Evolutionary conservation across 1,140 invertebrate genomes (phyloP), one percentile per base, ranked within the genome.

Genomic region (Nilaparvata lugens): DNA sequence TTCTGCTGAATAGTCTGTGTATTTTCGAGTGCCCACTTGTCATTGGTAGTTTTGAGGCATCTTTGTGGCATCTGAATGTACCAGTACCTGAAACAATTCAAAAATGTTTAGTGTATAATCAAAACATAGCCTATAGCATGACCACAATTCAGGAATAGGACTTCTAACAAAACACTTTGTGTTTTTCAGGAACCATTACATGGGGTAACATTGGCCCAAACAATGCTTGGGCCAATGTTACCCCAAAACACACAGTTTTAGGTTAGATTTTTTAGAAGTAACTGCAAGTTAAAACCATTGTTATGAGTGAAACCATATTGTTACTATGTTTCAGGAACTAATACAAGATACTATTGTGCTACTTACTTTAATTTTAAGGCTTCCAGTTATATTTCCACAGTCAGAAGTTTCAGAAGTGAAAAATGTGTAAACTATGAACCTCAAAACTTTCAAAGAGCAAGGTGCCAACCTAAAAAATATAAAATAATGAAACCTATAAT

Each of bases 131-230:
- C n/a, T n/a, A n/a, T 52, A 31, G 23, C 16, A 60, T 54, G 16
- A 54, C 19, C 16, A 35, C 58, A 60, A 31, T 31, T 9, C 58
- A 38, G 24, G 24, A 60, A 60, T 52, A 23, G 54, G 54, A 60
- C 9, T 25, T 21, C 19, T 18, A 18, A 18, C 25, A 24, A 24
- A 13, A 4, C 5, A 52, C 25, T 18, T 18, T 3, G 14, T 9
- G 6, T 52, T 2, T 52, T 52, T 18, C 14, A 4, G 4, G 25
- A 52, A 40, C 9, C 38, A 40, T 40, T 40, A n/a, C n/a, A n/a
- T 40, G 38, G 38, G 9, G 38, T 9, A 9, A 40, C 9, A 9
- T 23, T 18, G 18, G 51, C 2, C 51, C 19, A 52, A n/a, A 18
- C 19, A 24, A 54, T 13, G 16, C 28, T 19, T 40, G 51, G 48